Base-by-base conservation (phyloP, 2,113 vertebrate genomes). In the Papio anubis region DNA sequence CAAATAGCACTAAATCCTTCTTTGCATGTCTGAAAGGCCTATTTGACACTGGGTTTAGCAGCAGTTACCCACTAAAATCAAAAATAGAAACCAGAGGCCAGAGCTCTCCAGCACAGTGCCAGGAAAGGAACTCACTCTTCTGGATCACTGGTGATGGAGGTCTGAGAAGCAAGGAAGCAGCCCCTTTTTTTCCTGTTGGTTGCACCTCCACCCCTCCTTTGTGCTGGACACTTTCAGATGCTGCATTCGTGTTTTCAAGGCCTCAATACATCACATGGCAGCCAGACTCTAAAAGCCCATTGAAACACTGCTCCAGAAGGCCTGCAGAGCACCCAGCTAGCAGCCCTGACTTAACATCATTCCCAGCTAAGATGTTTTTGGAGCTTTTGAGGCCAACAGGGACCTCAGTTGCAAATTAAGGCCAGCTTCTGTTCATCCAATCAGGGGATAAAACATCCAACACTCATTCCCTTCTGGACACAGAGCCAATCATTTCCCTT, bases 51-150 rank as follows among this genome's bases (percentile, higher is more conserved):
- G 17, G 30, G 2, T 72, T 93, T 66, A 32, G 35, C 88, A 88
- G n/a, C 38, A 55, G 45, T 81, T 78, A 55, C 12, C 20, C 75
- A n/a, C 8, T 86, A 84, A 93, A 93, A 70, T 59, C 73, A 88
- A 93, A 96, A 64, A 38, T 52, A 94, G 84, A 94, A 72, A 76
- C 57, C 32, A 89, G 52, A 95, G 59, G 20, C 8, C 81, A 88
- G 14, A 61, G 61, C 61, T 64, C 55, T 64, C 18, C 25, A 64
- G 61, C 61, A 43, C 25, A 64, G 45, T 35, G 13, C 64, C 68
- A 79, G 18, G 59, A 95, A 91, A 61, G 48, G n/a, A 83, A 78
- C 6, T 40, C 45, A 21, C 32, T 76, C 89, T 91, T 94, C 66
- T 75, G 55, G n/a, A 70, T 78, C 59, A 1, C 9, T 73, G 27